Percentiles rank a stretch among this genome's conserved stretches.
Evolutionary conservation across 2,113 vertebrate species (phyloP).

Genomic region (Clupea harengus): DNA sequence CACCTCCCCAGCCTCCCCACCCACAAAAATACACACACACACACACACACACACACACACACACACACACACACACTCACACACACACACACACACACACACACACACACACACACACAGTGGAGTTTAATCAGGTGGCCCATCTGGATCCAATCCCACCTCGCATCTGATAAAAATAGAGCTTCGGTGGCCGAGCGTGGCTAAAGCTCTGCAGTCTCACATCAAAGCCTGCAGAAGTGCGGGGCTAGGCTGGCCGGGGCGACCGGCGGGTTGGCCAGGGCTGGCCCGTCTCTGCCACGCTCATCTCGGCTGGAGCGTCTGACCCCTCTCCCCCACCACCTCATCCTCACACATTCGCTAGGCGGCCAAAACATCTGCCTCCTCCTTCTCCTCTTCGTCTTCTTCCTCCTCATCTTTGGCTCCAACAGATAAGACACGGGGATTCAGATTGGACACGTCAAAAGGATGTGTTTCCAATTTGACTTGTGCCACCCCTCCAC

Average conservation of each 20-base stretch:
- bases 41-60: neutral
- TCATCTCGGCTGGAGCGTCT: conserved; percentile 24
- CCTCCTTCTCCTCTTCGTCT: neutral
- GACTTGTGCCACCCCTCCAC: conserved; percentile 69
- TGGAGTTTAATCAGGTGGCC: conserved; percentile 47
- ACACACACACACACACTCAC: neutral
- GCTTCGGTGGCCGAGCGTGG: conserved; percentile 40
- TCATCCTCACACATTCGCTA: conserved; percentile 36
- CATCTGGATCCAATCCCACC: conserved; percentile 70
- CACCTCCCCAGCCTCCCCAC: neutral
- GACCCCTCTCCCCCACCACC: neutral
- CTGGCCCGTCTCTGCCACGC: conserved; percentile 5
- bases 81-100: neutral
- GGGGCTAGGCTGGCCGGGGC: conserved; percentile 16
- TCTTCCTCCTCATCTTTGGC: neutral
- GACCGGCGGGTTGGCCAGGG: neutral
- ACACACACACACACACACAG: conserved; percentile 8
- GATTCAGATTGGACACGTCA: conserved; percentile 69
- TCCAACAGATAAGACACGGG: conserved; percentile 64
- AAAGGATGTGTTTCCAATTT: conserved; percentile 71
- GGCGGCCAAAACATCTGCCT: conserved; percentile 44
- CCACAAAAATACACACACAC: neutral
- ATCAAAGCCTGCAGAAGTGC: conserved; percentile 45
- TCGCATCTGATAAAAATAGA: conserved; percentile 63
- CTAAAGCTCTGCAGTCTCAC: conserved; percentile 42